These are phyloP conservation scores for Drosophila falleni DNA, from an alignment of 2,888 invertebrate genomes.

Conservation along the genomic window DNA sequence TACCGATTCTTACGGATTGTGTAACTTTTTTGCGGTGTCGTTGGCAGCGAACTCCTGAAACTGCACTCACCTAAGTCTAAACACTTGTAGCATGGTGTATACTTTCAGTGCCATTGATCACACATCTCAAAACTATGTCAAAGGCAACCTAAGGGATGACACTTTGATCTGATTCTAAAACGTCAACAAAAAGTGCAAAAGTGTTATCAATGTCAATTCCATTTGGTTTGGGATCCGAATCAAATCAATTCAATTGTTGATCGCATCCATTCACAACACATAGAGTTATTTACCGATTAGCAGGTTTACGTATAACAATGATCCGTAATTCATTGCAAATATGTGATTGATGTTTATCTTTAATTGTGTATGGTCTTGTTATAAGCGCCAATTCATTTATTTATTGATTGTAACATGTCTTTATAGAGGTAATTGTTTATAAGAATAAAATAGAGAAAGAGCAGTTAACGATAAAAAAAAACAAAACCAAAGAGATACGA, in stretches of 20 bases:
- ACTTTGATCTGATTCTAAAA: conserved; percentile 6
- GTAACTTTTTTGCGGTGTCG: conserved; percentile 23
- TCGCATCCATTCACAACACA: conserved; percentile 61
- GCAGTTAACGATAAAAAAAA: conserved; percentile 11
- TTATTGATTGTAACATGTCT: conserved; percentile 56
- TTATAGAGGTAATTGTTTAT: conserved; percentile 29
- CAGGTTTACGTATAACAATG: conserved; percentile 14
- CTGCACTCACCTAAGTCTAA: conserved; percentile 37
- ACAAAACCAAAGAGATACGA: conserved; percentile 22
- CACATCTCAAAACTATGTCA: conserved; percentile 26
- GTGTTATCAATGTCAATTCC: neutral
- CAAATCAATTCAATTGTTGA: conserved; percentile 26
- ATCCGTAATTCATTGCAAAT: conserved; percentile 3
- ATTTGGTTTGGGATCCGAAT: conserved; percentile 16
- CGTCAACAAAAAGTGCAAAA: conserved; percentile 10
- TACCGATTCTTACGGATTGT: conserved; percentile 29
- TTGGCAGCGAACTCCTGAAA: conserved; percentile 16
- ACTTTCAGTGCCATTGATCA: conserved; percentile 9
- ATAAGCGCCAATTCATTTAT: conserved; percentile 64
- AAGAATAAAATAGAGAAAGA: conserved; percentile 38
- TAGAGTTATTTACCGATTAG: conserved; percentile 24
- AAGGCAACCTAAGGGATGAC: conserved; percentile 32
- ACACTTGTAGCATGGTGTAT: conserved; percentile 9
- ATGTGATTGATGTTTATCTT: conserved; percentile 44
- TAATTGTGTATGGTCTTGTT: conserved; percentile 33